Evolutionary conservation across 2,888 invertebrate species (phyloP), one percentile per base, ranked within the genome.

Genomic region (Stegana nigrithorax): DNA sequence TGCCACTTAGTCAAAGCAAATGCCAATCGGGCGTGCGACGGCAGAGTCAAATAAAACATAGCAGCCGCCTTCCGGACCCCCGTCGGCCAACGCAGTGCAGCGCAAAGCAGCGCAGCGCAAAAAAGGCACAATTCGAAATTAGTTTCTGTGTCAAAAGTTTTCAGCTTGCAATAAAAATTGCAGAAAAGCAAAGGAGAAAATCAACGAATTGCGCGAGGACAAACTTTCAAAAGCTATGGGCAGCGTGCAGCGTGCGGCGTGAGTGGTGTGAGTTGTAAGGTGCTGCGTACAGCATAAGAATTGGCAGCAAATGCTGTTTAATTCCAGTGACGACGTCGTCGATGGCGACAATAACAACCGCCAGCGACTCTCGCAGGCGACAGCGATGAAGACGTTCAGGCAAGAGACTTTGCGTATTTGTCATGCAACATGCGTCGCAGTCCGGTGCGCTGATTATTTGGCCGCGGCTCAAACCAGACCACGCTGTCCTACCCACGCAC

Each of bases 301-400:
- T 79, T 79, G 80, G 78, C 78, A 77, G 80, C 76, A 76, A 76
- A 79, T 78, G 80, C 76, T 76, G 80, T 80, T 76, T 76, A 76
- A 76, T 79, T 76, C 78, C 75, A 75, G n/a, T n/a, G n/a, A n/a
- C n/a, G n/a, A n/a, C n/a, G n/a, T n/a, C n/a, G n/a, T n/a, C n/a
- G n/a, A n/a, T n/a, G n/a, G n/a, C n/a, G n/a, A n/a, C n/a, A n/a
- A n/a, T n/a, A n/a, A n/a, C n/a, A n/a, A n/a, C n/a, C n/a, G n/a
- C n/a, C n/a, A n/a, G n/a, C n/a, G n/a, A n/a, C n/a, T n/a, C n/a
- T n/a, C n/a, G n/a, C n/a, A n/a, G n/a, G n/a, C n/a, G n/a, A n/a
- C n/a, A 76, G 77, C 19, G 53, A 19, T 21, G 51, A 23, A 47
- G 10, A 17, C n/a, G n/a, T n/a, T n/a, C n/a, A n/a, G n/a, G n/a